These are phyloP conservation scores for Cercopithecus petaurista DNA, from an alignment of 2,797 vertebrate genomes.

Conservation along the genomic window DNA sequence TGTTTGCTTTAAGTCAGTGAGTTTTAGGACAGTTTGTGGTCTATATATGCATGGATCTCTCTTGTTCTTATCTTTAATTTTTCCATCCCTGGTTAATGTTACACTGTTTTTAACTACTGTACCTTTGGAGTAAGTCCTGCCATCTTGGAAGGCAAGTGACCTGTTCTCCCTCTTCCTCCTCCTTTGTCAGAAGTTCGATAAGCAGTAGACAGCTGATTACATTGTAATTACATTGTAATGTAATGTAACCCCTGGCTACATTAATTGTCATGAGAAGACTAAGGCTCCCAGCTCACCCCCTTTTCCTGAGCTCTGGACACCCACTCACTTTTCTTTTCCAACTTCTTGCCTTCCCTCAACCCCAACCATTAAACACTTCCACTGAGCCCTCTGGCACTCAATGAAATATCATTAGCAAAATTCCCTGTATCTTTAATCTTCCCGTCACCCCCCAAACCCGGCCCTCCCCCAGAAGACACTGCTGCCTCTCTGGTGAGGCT, in stretches of 20 bases:
- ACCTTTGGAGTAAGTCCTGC: neutral
- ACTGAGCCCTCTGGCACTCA: neutral
- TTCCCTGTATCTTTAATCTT: neutral
- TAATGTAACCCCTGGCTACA: neutral
- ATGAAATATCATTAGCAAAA: neutral
- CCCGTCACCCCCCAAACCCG: accelerated
- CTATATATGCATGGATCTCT: neutral
- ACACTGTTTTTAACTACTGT: neutral
- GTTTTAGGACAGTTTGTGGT: neutral
- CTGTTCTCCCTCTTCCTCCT: neutral
- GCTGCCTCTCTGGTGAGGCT: neutral
- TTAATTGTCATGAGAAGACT: neutral
- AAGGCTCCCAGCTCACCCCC: neutral
- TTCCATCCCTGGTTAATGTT: neutral
- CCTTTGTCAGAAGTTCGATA: neutral
- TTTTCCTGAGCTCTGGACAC: neutral
- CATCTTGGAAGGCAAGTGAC: neutral
- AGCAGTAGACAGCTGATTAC: neutral
- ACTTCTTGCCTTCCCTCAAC: neutral
- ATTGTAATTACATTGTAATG: no score
- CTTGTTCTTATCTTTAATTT: neutral
- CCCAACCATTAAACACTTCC: neutral
- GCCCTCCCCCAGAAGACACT: accelerated
- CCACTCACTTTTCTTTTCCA: neutral
- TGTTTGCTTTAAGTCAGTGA: neutral